phyloP scores from a whole-genome alignment of 92 coral and sea anemone species.

The Metridium senile region DNA sequence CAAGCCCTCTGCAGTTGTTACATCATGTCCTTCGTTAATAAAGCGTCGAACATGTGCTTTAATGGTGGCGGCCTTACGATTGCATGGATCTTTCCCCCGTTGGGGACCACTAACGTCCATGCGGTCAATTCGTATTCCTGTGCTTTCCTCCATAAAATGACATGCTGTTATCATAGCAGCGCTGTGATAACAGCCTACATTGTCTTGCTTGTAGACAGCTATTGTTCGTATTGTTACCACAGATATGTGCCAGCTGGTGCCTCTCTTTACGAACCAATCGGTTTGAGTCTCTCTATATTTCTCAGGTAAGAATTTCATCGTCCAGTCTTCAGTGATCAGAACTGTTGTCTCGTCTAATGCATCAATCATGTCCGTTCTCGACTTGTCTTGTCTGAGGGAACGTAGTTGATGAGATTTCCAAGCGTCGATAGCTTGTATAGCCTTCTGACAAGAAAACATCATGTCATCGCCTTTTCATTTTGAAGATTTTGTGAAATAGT shows the following conservation, averaged over 20 bases:
- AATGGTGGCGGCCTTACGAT: constrained; percentile 17
- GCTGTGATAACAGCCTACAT: constrained; percentile 20
- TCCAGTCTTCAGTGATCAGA: constrained; percentile 25
- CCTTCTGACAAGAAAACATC: constrained; percentile 12
- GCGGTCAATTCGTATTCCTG: background rate
- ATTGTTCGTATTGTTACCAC: background rate
- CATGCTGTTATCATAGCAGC: constrained; percentile 9
- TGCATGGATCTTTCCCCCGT: constrained; percentile 12
- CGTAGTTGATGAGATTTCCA: constrained; percentile 29
- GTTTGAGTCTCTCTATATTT: constrained; percentile 12
- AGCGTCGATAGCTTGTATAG: constrained; percentile 12
- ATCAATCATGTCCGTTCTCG: constrained; percentile 8
- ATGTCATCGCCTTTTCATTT: constrained; percentile 20
- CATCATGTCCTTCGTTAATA: constrained; percentile 2
- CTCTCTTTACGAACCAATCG: constrained; percentile 25
- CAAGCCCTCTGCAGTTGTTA: background rate
- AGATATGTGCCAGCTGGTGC: constrained; percentile 16
- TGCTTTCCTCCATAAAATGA: background rate
- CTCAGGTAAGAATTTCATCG: constrained; percentile 29
- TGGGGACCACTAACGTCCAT: constrained; percentile 21
- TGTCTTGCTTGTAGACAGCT: constrained; percentile 14
- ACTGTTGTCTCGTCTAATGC: background rate
- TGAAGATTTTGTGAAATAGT: background rate
- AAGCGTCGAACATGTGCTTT: constrained; percentile 16
- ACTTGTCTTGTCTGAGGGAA: constrained; percentile 16